phyloP scores from a whole-genome alignment of 2,888 invertebrate species.

The Mesodorylaimus sp. region DNA sequence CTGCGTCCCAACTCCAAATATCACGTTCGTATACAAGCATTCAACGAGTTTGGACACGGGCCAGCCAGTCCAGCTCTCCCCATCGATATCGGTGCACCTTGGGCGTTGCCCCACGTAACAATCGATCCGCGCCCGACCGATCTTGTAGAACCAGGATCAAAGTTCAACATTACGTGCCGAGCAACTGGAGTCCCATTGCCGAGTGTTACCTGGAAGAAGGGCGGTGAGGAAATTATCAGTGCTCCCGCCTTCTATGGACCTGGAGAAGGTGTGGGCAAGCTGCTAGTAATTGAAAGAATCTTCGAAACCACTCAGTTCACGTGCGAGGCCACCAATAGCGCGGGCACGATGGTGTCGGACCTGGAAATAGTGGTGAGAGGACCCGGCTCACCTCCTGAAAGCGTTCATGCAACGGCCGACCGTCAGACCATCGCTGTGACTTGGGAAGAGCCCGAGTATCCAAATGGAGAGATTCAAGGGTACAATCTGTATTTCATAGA shows the following conservation, averaged over 20 bases:
- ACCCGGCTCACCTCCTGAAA: not conserved
- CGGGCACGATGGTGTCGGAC: too few relatives aligned
- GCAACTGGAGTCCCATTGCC: conserved; percentile 20
- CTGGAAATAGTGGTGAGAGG: too few relatives aligned
- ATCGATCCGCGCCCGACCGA: too few relatives aligned
- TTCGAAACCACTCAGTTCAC: not conserved
- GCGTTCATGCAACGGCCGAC: not conserved
- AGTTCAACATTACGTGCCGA: conserved; percentile 19
- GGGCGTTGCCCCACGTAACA: too few relatives aligned
- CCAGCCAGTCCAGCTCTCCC: not conserved
- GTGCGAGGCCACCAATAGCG: not conserved
- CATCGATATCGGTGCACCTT: not conserved
- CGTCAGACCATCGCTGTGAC: conserved; percentile 21
- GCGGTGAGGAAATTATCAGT: not conserved
- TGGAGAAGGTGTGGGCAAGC: not conserved
- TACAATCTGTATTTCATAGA: too few relatives aligned
- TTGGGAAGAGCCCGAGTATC: conserved; percentile 24
- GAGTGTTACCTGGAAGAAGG: conserved; percentile 9
- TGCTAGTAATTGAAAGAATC: not conserved
- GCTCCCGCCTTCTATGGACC: not conserved
- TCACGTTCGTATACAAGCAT: not conserved
- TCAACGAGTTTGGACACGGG: not conserved
- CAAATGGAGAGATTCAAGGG: conserved; percentile 23
- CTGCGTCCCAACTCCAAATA: not conserved
- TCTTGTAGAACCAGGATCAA: too few relatives aligned